phyloP scores from a whole-genome alignment of 2,113 vertebrate genomes.

The Aplodontia rufa region DNA sequence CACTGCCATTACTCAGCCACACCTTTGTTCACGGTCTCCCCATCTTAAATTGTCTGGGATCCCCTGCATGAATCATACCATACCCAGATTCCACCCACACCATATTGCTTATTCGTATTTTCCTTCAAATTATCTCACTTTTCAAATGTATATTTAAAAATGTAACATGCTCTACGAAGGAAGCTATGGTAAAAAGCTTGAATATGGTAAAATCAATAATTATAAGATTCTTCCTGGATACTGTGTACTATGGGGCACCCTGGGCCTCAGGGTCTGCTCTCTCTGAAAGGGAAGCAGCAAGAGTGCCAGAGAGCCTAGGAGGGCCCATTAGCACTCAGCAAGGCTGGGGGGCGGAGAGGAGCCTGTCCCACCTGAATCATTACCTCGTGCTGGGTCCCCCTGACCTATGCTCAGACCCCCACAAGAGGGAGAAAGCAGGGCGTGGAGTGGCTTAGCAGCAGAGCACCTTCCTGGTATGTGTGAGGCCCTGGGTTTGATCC shows the following conservation, averaged over 20 bases:
- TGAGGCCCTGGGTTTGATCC: neutral
- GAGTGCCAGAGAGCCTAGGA: fast-evolving
- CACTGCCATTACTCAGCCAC: too few species aligned
- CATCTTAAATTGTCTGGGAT: too few species aligned
- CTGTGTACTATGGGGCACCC: neutral
- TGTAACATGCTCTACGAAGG: neutral
- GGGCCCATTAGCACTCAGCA: neutral
- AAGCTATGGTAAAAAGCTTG: neutral
- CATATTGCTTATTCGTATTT: neutral
- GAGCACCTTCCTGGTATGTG: neutral
- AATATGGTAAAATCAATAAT: neutral
- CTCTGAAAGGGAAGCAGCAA: neutral
- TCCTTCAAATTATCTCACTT: neutral
- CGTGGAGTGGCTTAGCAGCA: neutral
- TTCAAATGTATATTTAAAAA: neutral
- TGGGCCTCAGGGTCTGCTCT: neutral
- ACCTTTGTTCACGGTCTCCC: too few species aligned
- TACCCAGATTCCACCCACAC: neutral
- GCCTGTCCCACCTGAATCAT: fast-evolving
- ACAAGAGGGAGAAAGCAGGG: too few species aligned
- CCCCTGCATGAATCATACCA: fast-evolving
- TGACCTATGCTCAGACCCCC: too few species aligned
- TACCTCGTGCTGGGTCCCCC: fast-evolving
- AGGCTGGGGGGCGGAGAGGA: neutral
- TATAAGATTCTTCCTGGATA: neutral